These are phyloP conservation scores for Salvelinus namaycush DNA, from an alignment of 2,113 vertebrate species.

Conservation along the genomic window DNA sequence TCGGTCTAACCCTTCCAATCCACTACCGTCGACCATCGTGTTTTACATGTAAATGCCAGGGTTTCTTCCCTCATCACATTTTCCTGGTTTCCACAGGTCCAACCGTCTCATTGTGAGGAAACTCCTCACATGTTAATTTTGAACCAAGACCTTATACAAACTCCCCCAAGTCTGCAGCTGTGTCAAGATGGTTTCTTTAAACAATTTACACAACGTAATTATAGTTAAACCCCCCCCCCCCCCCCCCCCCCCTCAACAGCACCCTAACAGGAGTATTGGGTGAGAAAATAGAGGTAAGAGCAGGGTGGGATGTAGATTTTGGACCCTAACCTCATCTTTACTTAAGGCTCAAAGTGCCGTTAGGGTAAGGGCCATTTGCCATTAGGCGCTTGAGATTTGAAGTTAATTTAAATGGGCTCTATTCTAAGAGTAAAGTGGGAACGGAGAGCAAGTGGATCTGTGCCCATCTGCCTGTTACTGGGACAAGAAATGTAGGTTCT, in stretches of 20 bases:
- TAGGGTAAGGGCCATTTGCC: background rate
- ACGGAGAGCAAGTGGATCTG: background rate
- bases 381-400: constrained; percentile 1
- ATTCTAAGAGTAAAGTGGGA: background rate
- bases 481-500: background rate
- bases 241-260: background rate
- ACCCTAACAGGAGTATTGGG: background rate
- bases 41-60: background rate
- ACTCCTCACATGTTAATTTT: constrained; percentile 25
- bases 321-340: background rate
- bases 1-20: background rate
- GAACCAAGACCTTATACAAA: constrained; percentile 32
- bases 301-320: background rate
- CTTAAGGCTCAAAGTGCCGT: background rate
- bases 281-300: background rate
- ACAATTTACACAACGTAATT: constrained; percentile 56
- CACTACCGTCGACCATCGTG: background rate
- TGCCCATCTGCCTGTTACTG: background rate
- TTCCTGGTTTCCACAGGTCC: constrained; percentile 18
- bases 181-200: constrained; percentile 48
- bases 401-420: constrained; percentile 4
- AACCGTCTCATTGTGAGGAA: constrained; percentile 11
- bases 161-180: constrained; percentile 32
- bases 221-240: background rate
- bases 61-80: constrained; percentile 17